Evolutionary conservation across 2,113 vertebrate species (phyloP).

Genomic region (Phrynosoma platyrhinos): DNA sequence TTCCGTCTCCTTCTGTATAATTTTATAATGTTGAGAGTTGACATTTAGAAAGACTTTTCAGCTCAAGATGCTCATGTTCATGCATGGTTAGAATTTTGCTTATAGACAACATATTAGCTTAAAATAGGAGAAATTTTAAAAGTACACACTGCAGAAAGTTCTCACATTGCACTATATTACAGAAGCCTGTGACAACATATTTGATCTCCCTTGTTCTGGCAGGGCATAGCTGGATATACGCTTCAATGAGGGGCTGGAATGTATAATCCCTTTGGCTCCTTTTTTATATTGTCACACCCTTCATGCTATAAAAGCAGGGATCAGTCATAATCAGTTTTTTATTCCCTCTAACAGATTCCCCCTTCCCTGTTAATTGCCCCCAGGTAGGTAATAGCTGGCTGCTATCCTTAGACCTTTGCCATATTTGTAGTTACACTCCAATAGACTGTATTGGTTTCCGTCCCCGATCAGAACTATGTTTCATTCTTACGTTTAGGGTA

Average conservation of each 20-base stretch:
- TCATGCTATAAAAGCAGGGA: not conserved
- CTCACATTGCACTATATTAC: not conserved
- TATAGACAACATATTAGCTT: not conserved
- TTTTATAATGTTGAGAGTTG: constrained; percentile 72
- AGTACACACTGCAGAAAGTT: not conserved
- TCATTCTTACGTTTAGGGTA: no score
- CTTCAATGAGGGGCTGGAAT: not conserved
- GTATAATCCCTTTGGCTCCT: not conserved
- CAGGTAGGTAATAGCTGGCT: not conserved
- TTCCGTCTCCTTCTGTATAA: constrained; percentile 74
- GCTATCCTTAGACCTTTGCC: not conserved
- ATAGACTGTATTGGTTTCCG: not conserved
- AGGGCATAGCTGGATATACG: not conserved
- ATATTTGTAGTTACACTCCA: not conserved
- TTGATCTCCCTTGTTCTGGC: no score
- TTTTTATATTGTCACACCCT: not conserved
- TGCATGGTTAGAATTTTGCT: constrained; percentile 19
- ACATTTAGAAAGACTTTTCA: constrained; percentile 71
- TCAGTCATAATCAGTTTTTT: not conserved
- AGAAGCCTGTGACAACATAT: not conserved
- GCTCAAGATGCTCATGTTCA: constrained; percentile 48
- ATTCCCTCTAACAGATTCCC: not conserved
- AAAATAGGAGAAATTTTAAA: not conserved
- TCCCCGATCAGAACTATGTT: not conserved
- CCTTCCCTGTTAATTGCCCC: not conserved